Evolutionary conservation across 1,140 invertebrate genomes (phyloP).

Genomic region (Eumeta japonica): DNA sequence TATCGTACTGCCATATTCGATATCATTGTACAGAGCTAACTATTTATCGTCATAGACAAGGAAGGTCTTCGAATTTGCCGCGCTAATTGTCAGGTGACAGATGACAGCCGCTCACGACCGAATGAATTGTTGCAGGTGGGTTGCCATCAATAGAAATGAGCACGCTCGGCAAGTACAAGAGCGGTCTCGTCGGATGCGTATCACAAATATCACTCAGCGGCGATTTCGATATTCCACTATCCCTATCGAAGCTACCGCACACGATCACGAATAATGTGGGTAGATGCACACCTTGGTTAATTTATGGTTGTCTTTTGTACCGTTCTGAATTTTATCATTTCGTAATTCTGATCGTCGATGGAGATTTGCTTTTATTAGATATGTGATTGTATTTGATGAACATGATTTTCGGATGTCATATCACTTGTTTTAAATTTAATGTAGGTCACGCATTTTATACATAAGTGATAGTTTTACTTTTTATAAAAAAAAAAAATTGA

Average conservation of each 20-base stretch:
- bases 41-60: no score
- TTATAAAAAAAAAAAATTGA: not conserved
- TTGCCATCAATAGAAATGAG: slow-evolving; percentile 52
- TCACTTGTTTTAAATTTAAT: not conserved
- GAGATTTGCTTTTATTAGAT: not conserved
- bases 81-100: no score
- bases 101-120: no score
- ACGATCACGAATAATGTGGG: slow-evolving; percentile 55
- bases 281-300: slow-evolving; percentile 35
- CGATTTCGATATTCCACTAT: slow-evolving; percentile 51
- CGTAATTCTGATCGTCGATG: not conserved
- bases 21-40: no score
- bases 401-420: not conserved
- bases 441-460: no score
- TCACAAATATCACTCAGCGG: slow-evolving; percentile 52
- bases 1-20: no score
- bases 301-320: not conserved
- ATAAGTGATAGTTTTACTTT: no score
- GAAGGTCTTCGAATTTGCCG: no score
- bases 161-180: slow-evolving; percentile 45
- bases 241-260: slow-evolving; percentile 45
- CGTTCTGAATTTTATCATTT: not conserved
- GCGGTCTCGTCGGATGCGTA: slow-evolving; percentile 48
- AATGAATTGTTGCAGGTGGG: slow-evolving; percentile 35
- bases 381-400: not conserved